Base-by-base conservation (phyloP, 2,888 invertebrate genomes). In the Dusona sp. region DNA sequence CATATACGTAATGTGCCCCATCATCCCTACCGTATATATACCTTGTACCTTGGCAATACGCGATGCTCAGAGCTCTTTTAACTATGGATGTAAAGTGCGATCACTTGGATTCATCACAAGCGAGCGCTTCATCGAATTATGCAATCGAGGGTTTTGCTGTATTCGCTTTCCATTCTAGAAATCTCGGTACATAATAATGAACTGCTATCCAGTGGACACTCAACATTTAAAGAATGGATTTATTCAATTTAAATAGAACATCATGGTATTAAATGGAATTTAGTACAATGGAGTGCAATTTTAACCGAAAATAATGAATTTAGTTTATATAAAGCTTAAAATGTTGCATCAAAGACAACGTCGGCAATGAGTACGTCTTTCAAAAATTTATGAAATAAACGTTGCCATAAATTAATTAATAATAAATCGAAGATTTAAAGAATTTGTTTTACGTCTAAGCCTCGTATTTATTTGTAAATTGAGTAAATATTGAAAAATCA, bases 21-120 rank as follows among this genome's bases (percentile, higher is more conserved):
- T 80, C 77, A 65, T 61, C 33, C 8, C 25, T 42, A 42, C 64
- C 25, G 16, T 25, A n/a, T 64, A 74, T 61, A 85, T 72, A 79
- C 81, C 78, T 82, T 82, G 78, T 83, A 86, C 83, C 86, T 86
- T 80, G 86, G 83, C 85, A 73, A 74, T 67, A 61, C 45, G 77
- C 79, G 81, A 77, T 48, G 65, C 45, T 16, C 45, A 13, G 64
- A 77, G 79, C 45, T 86, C 70, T 70, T 80, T 81, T 38, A 36
- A 65, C 65, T 33, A 29, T 33, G 22, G 25, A 51, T 73, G 38
- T 38, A 79, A 79, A 68, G 45, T 72, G 65, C 79, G 79, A 68
- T 87, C 82, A 33, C 57, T 64, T 25, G 75, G 79, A 84, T 79
- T 64, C 83, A 73, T 74, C 65, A 77, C 65, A 38, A 72, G 68